phyloP scores from a whole-genome alignment of 2,797 vertebrate species.

The Lepilemur septentrionalis region DNA sequence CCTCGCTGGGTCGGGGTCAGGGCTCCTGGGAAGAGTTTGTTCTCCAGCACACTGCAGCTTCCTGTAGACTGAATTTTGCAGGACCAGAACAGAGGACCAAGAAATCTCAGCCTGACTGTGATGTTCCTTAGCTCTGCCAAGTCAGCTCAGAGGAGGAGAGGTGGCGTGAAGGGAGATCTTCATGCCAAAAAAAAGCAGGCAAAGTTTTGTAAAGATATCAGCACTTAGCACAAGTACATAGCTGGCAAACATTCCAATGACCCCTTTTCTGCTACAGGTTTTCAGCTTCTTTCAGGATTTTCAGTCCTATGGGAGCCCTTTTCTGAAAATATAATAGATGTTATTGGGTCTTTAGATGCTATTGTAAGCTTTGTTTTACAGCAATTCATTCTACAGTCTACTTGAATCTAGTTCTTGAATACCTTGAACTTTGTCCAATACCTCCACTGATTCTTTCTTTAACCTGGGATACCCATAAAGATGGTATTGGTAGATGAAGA shows the following conservation, averaged over 20 bases:
- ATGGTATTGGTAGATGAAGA: not conserved
- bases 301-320: not conserved
- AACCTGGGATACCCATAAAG: not conserved
- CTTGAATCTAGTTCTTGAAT: not conserved
- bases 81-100: not conserved
- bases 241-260: not conserved
- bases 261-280: not conserved
- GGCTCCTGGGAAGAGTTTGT: not conserved
- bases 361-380: not conserved
- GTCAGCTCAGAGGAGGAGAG: not conserved
- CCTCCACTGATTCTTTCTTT: not conserved
- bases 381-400: not conserved
- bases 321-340: not conserved
- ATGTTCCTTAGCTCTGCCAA: not conserved
- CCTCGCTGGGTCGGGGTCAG: not conserved
- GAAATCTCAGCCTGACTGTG: not conserved
- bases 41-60: not conserved
- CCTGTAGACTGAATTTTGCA: not conserved
- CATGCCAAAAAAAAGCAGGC: not conserved
- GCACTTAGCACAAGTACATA: not conserved
- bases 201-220: not conserved
- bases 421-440: not conserved
- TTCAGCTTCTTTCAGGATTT: constrained; percentile 4
- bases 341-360: not conserved
- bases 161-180: not conserved